Conservation (phyloP, 2,113 vertebrate genomes). For the Microtus richardsoni region DNA sequence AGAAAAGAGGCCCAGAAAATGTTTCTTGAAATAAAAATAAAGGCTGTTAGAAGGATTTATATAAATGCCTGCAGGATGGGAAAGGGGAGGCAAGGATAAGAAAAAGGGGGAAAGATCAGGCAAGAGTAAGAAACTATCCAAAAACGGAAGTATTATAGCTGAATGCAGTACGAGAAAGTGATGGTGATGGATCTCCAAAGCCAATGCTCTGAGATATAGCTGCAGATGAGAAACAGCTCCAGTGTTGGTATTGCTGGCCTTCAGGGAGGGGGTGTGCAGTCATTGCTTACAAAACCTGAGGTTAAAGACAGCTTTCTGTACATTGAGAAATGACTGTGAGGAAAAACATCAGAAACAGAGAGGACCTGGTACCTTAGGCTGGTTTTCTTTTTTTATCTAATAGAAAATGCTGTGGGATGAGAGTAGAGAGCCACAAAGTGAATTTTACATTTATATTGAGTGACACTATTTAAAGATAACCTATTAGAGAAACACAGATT, state of each 20-base stretch:
- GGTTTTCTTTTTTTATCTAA: not conserved
- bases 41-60: not conserved
- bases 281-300: not conserved
- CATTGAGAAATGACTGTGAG: not conserved
- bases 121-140: not conserved
- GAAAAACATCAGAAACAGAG: not conserved
- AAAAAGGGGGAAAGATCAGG: not conserved
- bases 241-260: no score
- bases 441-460: not conserved
- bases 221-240: not conserved
- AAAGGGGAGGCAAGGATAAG: not conserved
- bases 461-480: not conserved
- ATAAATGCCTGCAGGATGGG: not conserved
- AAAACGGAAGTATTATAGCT: not conserved
- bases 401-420: not conserved
- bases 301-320: not conserved
- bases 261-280: not conserved
- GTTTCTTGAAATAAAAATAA: not conserved
- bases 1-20: not conserved
- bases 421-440: not conserved
- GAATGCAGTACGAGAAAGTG: not conserved
- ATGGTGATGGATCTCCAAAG: not conserved
- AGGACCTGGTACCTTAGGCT: not conserved
- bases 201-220: not conserved
- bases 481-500: not conserved